Conservation (phyloP, 2,113 vertebrate species). For the Triplophysa rosa region DNA sequence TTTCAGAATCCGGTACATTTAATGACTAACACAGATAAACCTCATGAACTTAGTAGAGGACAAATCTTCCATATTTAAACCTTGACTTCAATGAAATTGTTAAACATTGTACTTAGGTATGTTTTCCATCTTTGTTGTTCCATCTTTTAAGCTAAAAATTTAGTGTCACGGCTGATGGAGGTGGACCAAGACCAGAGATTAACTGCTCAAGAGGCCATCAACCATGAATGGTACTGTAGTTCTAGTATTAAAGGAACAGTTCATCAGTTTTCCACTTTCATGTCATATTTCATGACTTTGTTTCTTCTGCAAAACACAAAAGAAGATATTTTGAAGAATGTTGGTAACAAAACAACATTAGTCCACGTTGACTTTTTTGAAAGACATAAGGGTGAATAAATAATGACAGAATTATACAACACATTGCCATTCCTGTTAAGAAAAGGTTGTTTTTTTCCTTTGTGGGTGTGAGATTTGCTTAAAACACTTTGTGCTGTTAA, state of each 20-base stretch:
- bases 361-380: too few species aligned
- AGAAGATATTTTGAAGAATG: too few species aligned
- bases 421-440: neutral
- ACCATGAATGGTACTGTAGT: constrained; percentile 86
- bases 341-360: too few species aligned
- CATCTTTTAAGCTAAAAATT: constrained; percentile 83
- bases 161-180: constrained; percentile 95
- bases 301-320: too few species aligned
- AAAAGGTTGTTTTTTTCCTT: neutral
- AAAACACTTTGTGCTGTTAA: constrained; percentile 58
- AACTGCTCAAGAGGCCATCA: constrained; percentile 94
- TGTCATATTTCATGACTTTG: too few species aligned
- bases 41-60: neutral
- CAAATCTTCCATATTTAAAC: neutral
- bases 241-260: neutral
- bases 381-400: too few species aligned
- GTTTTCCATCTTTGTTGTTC: neutral
- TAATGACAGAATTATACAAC: neutral
- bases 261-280: too few species aligned
- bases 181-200: constrained; percentile 96
- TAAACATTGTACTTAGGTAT: neutral
- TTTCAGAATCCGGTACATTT: constrained; percentile 89
- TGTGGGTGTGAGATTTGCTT: neutral
- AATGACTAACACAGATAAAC: neutral
- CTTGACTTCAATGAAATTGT: neutral